Conservation (phyloP, 2,797 vertebrate species). For the Luscinia luscinia region DNA sequence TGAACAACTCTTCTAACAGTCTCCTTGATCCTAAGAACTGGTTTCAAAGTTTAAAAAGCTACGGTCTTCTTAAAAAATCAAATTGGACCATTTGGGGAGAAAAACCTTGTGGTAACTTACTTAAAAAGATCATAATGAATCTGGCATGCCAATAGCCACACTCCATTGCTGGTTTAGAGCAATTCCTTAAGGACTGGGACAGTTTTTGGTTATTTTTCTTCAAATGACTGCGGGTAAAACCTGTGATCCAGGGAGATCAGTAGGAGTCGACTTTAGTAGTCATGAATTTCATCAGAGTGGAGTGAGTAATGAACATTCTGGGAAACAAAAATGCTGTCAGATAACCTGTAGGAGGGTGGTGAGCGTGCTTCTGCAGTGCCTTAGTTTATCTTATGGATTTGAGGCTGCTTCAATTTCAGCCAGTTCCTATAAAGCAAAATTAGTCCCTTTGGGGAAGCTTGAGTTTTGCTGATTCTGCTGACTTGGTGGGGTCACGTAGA, state of each 20-base stretch:
- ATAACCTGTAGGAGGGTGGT: conserved; percentile 1
- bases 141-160: background rate
- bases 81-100: background rate
- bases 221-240: background rate
- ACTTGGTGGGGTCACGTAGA: rapidly evolving
- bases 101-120: background rate
- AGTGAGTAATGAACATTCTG: background rate
- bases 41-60: background rate
- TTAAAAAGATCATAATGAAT: background rate
- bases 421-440: background rate
- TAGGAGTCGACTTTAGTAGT: background rate
- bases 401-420: background rate
- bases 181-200: background rate
- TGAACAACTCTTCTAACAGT: background rate
- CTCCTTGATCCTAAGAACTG: background rate
- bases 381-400: background rate
- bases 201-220: background rate
- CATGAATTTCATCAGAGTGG: background rate
- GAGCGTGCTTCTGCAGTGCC: background rate
- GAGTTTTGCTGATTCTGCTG: background rate
- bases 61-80: background rate
- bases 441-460: background rate
- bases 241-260: background rate
- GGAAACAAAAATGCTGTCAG: background rate
- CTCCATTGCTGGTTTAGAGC: background rate